A percentile compares a stretch with the other conserved stretches of the same genome.
Evolutionary conservation across 2,888 invertebrate genomes (phyloP).

Genomic region (Drosophila siamana): DNA sequence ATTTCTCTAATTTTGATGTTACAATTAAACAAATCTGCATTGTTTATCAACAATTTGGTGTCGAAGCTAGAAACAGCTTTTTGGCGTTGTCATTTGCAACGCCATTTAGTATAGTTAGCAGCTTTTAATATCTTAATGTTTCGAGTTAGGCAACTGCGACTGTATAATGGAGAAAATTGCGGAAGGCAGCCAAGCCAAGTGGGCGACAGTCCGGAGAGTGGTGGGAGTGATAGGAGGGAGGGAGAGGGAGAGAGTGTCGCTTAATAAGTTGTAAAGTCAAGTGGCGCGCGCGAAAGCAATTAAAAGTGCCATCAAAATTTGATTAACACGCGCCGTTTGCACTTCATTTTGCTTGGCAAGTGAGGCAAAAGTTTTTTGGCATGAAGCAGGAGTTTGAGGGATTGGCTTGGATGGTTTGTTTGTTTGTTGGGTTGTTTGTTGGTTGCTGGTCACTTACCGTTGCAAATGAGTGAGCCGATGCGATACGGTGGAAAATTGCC

Average conservation of each 20-base stretch:
- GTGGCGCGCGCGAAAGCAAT: conserved; percentile 62
- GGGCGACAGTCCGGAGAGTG: background rate
- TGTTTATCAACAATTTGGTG: too few relatives aligned
- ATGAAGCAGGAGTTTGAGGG: background rate
- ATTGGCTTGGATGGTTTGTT: background rate
- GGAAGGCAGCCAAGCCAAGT: background rate
- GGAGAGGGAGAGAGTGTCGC: background rate
- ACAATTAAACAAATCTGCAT: too few relatives aligned
- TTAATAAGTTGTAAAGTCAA: conserved; percentile 43
- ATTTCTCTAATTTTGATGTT: too few relatives aligned
- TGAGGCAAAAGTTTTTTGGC: conserved; percentile 18
- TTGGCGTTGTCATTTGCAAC: background rate
- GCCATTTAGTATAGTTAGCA: background rate
- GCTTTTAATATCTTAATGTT: background rate
- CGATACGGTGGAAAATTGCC: conserved; percentile 92
- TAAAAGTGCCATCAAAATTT: conserved; percentile 76
- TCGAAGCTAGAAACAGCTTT: background rate
- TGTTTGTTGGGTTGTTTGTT: background rate
- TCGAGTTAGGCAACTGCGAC: background rate
- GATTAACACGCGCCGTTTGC: conserved; percentile 75
- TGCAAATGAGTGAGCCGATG: conserved; percentile 91
- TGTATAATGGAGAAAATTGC: background rate
- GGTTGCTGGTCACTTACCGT: conserved; percentile 86
- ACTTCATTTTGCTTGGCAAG: conserved; percentile 65
- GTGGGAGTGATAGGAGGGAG: background rate